Conservation (phyloP, 2,888 invertebrate species). For the Perdita meconis region DNA sequence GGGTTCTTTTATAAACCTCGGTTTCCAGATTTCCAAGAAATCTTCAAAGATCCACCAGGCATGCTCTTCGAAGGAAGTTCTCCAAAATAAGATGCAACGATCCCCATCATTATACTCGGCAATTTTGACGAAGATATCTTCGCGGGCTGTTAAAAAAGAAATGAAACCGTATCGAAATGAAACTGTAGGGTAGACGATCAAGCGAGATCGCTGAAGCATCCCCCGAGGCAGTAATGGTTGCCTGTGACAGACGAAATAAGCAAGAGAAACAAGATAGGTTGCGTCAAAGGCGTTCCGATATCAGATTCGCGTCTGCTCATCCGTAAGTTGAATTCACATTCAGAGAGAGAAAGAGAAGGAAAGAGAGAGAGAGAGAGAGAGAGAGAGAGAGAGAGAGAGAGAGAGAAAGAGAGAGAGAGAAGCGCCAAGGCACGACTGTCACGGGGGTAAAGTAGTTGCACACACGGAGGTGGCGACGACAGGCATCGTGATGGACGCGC, state of each 20-base stretch:
- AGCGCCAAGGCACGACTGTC: neutral
- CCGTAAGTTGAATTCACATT: conserved; percentile 21
- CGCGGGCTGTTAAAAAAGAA: neutral
- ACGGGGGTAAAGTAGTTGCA: conserved; percentile 5
- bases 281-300: conserved; percentile 26
- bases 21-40: too few species aligned
- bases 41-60: too few species aligned
- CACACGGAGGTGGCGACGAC: neutral
- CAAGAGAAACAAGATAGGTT: conserved; percentile 20
- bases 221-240: conserved; percentile 20
- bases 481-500: neutral
- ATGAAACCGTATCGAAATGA: neutral
- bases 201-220: neutral
- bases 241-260: conserved; percentile 36
- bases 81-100: too few species aligned
- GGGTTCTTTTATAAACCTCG: too few species aligned
- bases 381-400: neutral
- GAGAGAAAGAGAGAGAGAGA: neutral
- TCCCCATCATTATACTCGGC: too few species aligned
- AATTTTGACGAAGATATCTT: too few species aligned
- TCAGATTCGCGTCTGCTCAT: conserved; percentile 29
- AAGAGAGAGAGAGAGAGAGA: neutral
- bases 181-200: neutral
- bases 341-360: too few species aligned
- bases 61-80: too few species aligned